phyloP scores from a whole-genome alignment of 2,797 vertebrate species.

The Betta splendens region DNA sequence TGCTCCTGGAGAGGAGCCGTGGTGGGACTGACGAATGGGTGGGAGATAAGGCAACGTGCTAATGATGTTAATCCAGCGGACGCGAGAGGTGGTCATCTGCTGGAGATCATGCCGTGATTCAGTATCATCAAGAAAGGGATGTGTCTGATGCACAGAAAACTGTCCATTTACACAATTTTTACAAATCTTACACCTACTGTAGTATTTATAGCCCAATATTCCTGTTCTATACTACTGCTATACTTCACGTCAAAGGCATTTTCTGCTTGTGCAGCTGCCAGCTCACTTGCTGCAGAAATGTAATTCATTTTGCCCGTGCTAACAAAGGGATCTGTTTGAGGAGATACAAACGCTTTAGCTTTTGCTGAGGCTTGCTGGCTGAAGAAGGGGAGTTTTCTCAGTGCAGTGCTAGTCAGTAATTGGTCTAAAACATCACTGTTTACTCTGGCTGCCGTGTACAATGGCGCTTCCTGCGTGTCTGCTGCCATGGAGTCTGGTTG shows the following conservation, averaged over 20 bases:
- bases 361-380: slow-evolving; percentile 20
- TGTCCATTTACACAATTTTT: neutral
- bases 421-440: slow-evolving; percentile 43
- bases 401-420: slow-evolving; percentile 26
- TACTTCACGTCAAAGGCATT: neutral
- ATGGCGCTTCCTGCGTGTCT: slow-evolving; percentile 20
- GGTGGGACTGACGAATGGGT: slow-evolving; percentile 43
- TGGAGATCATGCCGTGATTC: slow-evolving; percentile 13
- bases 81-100: slow-evolving; percentile 14
- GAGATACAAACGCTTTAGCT: slow-evolving; percentile 21
- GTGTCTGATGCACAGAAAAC: neutral
- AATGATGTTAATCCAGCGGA: slow-evolving; percentile 56
- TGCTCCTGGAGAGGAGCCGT: slow-evolving; percentile 38
- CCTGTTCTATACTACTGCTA: neutral
- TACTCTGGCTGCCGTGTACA: too few species aligned
- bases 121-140: neutral
- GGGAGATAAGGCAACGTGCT: slow-evolving; percentile 56
- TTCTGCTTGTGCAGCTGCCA: slow-evolving; percentile 10
- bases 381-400: slow-evolving; percentile 9
- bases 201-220: neutral
- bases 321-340: slow-evolving; percentile 20
- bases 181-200: too few species aligned
- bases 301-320: slow-evolving; percentile 19
- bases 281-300: slow-evolving; percentile 13
- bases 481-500: slow-evolving; percentile 8